A percentile compares a stretch with the other conserved stretches of the same genome.
phyloP scores from a whole-genome alignment of 2,113 vertebrate genomes.

The Cochlearius cochlearius region DNA sequence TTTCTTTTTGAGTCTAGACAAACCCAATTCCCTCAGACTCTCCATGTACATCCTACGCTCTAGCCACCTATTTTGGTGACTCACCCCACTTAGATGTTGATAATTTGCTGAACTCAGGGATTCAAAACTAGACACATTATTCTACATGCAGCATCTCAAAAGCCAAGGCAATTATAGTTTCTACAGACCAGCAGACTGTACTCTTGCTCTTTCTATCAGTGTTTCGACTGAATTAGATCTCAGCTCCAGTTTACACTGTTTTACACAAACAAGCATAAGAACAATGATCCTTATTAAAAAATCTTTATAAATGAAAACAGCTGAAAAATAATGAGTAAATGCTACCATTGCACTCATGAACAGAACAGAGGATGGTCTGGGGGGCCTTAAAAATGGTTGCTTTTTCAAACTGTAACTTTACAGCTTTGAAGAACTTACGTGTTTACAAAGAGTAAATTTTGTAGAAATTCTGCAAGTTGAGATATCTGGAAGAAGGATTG shows the following conservation, averaged over 20 bases:
- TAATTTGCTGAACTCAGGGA: background rate
- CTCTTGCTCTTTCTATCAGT: background rate
- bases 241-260: background rate
- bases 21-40: background rate
- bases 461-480: background rate
- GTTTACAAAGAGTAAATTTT: background rate
- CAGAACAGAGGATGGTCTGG: background rate
- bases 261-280: background rate
- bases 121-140: background rate
- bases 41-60: background rate
- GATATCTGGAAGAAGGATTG: background rate
- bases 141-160: background rate
- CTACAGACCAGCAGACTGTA: background rate
- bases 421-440: background rate
- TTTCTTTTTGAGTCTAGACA: background rate
- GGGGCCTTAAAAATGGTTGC: background rate
- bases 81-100: background rate
- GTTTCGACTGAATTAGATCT: background rate
- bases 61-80: background rate
- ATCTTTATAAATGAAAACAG: background rate
- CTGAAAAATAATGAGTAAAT: background rate
- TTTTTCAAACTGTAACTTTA: background rate
- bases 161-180: background rate
- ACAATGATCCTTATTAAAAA: background rate
- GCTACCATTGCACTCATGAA: background rate